phyloP scores from a whole-genome alignment of 2,797 vertebrate genomes.

The Malurus splendens region DNA sequence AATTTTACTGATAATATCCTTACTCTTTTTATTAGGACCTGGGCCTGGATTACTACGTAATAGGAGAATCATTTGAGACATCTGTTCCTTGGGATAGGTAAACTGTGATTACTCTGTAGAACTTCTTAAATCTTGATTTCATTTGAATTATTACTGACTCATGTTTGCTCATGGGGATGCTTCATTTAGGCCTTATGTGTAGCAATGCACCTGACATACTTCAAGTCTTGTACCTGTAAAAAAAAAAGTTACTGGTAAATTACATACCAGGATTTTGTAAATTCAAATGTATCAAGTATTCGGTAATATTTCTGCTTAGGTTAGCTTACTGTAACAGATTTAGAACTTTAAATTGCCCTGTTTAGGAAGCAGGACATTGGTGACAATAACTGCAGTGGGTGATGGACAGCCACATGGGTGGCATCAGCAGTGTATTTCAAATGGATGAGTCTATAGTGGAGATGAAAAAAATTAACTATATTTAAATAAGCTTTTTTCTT shows the following conservation, averaged over 20 bases:
- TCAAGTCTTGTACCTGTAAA: not conserved
- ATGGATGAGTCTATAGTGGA: not conserved
- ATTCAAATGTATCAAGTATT: not conserved
- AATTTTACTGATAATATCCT: conserved; percentile 14
- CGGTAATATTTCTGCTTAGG: not conserved
- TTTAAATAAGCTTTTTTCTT: not conserved
- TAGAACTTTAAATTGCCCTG: not conserved
- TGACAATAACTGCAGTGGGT: not conserved
- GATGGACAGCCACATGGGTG: not conserved
- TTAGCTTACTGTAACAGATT: not conserved
- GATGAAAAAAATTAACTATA: not conserved
- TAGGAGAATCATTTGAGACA: conserved; percentile 98
- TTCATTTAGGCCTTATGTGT: not conserved
- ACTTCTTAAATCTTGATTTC: not conserved
- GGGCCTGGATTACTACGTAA: conserved; percentile 93
- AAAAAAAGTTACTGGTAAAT: not conserved
- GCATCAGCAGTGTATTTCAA: not conserved
- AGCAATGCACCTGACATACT: not conserved
- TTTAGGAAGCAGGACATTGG: not conserved
- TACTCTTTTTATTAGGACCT: conserved; percentile 80
- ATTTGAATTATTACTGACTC: not conserved
- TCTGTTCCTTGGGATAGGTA: conserved; percentile 99
- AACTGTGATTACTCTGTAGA: conserved; percentile 37
- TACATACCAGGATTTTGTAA: not conserved
- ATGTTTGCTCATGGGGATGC: not conserved